phyloP scores from a whole-genome alignment of 1,140 invertebrate species.

The Danaus melanippus region DNA sequence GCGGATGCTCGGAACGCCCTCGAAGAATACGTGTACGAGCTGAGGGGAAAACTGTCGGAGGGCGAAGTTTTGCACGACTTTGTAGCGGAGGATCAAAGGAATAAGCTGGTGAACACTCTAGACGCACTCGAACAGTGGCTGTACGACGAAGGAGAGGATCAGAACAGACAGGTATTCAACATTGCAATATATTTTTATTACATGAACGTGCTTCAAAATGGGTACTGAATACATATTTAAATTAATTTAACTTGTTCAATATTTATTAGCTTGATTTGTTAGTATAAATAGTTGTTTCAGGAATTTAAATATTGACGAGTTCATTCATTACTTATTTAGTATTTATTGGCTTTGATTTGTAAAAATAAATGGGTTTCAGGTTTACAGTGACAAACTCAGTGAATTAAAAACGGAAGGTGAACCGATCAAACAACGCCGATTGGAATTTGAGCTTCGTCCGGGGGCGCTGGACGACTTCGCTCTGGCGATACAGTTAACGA shows the following conservation, averaged over 20 bases:
- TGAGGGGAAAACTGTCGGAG: constrained; percentile 83
- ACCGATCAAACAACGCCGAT: constrained; percentile 85
- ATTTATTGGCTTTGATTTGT: not conserved
- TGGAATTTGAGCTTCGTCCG: constrained; percentile 85
- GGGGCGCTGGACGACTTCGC: constrained; percentile 84
- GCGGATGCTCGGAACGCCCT: constrained; percentile 96
- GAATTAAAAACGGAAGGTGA: constrained; percentile 81
- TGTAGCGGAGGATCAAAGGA: constrained; percentile 81
- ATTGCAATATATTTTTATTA: not conserved
- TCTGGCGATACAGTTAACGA: constrained; percentile 79
- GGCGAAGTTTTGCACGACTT: constrained; percentile 85
- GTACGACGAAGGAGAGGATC: constrained; percentile 94
- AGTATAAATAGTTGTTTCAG: too few relatives aligned
- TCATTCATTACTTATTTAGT: not conserved
- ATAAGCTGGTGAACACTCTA: constrained; percentile 78
- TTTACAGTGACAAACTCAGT: constrained; percentile 74
- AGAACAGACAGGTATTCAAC: constrained; percentile 80
- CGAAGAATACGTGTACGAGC: constrained; percentile 98
- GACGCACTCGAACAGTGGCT: constrained; percentile 96
- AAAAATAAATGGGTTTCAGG: constrained; percentile 32
- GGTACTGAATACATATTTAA: too few relatives aligned
- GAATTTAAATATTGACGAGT: too few relatives aligned
- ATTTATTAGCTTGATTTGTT: too few relatives aligned
- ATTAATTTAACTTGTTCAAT: too few relatives aligned
- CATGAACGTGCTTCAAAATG: too few relatives aligned